These are phyloP conservation scores for Pogonomyrmex californicus DNA, from an alignment of 1,140 invertebrate genomes.

Conservation along the genomic window DNA sequence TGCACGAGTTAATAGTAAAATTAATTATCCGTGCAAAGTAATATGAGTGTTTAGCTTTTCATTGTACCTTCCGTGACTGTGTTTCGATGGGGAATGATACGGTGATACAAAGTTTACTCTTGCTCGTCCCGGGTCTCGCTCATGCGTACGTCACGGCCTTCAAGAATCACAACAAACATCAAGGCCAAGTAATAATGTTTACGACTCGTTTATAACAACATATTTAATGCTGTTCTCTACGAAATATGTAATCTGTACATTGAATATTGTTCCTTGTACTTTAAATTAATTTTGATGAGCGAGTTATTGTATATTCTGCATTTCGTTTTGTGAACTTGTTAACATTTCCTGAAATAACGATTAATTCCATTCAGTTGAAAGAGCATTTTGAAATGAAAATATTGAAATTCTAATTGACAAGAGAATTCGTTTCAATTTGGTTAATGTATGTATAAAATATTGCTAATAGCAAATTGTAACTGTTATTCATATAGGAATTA, in stretches of 20 bases:
- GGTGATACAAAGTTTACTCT: not conserved
- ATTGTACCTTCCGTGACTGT: not conserved
- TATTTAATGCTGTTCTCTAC: not conserved
- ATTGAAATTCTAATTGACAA: not conserved
- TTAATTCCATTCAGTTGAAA: not conserved
- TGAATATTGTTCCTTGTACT: not conserved
- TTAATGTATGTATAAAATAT: not conserved
- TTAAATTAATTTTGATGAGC: conserved; percentile 5
- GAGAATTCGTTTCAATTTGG: not conserved
- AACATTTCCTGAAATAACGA: not conserved
- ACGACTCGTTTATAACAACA: not conserved
- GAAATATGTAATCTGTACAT: not conserved
- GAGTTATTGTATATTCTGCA: not conserved
- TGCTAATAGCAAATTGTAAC: not conserved
- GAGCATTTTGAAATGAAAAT: not conserved
- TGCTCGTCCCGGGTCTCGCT: no score
- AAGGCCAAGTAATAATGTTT: not conserved
- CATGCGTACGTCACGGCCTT: not conserved
- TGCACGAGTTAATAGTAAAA: no score
- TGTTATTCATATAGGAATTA: not conserved
- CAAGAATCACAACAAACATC: not conserved
- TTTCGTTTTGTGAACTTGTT: not conserved
- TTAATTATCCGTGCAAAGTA: no score
- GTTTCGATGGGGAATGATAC: not conserved
- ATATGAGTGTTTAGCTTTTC: no score